Conservation (phyloP, 2,888 invertebrate genomes). For the Synanthedon vespiformis region DNA sequence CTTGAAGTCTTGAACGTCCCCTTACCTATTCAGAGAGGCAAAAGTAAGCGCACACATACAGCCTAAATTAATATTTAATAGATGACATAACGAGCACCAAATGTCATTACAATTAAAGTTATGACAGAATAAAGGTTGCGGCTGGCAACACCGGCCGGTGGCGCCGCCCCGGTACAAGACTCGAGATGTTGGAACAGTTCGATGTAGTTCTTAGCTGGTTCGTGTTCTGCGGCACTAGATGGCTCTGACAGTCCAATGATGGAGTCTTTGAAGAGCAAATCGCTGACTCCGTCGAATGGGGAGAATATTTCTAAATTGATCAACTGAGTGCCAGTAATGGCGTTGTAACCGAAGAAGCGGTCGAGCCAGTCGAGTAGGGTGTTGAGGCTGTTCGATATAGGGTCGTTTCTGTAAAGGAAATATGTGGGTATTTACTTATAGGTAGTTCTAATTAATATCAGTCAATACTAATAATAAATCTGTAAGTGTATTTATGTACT, state of each 20-base stretch:
- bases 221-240: slow-evolving; percentile 27
- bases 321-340: slow-evolving; percentile 30
- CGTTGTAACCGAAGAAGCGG: slow-evolving; percentile 61
- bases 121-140: slow-evolving; percentile 30
- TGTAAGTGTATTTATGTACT: too few species aligned
- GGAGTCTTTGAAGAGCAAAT: slow-evolving; percentile 74
- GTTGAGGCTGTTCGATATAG: slow-evolving; percentile 34
- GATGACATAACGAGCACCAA: slow-evolving; percentile 21
- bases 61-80: slow-evolving; percentile 12
- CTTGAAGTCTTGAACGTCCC: too few species aligned
- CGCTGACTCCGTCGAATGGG: slow-evolving; percentile 56
- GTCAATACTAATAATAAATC: too few species aligned
- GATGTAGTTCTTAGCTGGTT: slow-evolving; percentile 67
- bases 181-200: slow-evolving; percentile 62
- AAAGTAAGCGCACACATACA: too few species aligned
- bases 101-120: slow-evolving; percentile 25
- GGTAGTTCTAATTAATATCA: too few species aligned
- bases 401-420: slow-evolving; percentile 36
- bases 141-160: slow-evolving; percentile 18
- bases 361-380: slow-evolving; percentile 57
- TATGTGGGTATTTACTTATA: not conserved
- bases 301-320: slow-evolving; percentile 71
- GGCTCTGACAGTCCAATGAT: slow-evolving; percentile 67
- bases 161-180: slow-evolving; percentile 32
- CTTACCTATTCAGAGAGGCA: too few species aligned